Evolutionary conservation across 2,888 invertebrate genomes (phyloP).

Genomic region (Penaeus monodon): DNA sequence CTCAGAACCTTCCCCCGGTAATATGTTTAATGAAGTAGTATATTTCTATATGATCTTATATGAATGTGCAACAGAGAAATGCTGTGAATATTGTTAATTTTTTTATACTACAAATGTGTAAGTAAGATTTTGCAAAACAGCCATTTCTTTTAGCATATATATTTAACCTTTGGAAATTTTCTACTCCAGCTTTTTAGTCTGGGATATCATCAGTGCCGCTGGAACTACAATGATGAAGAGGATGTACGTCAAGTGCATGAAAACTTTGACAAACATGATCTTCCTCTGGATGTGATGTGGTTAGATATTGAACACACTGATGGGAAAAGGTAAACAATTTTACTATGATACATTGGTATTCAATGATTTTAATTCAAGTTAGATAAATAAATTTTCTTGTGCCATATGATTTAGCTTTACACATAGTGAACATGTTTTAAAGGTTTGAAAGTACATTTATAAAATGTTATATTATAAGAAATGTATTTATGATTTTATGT

Average conservation of each 20-base stretch:
- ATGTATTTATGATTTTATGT: neutral
- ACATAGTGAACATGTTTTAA: no score
- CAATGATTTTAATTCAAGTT: no score
- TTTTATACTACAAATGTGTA: neutral
- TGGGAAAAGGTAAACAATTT: slow-evolving; percentile 82
- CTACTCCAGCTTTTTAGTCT: slow-evolving; percentile 81
- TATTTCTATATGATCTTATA: no score
- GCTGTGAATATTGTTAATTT: no score
- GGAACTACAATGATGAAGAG: slow-evolving; percentile 98
- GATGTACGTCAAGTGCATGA: slow-evolving; percentile 88
- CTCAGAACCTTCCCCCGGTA: slow-evolving; percentile 90
- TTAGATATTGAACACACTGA: slow-evolving; percentile 99
- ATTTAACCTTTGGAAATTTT: neutral
- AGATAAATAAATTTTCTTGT: no score
- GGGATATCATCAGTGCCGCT: slow-evolving; percentile 96
- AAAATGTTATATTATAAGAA: no score
- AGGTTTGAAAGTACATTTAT: no score
- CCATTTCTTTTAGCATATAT: neutral
- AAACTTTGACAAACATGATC: slow-evolving; percentile 91
- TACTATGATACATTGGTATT: no score
- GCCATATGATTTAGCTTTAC: no score
- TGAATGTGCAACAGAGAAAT: no score
- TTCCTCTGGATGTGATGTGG: slow-evolving; percentile 87
- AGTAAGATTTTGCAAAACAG: neutral
- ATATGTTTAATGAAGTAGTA: slow-evolving; percentile 65